A percentile compares a stretch with the other conserved stretches of the same genome.
These are phyloP conservation scores for Zygothrica quintamaculata DNA, from an alignment of 2,888 invertebrate genomes.

Conservation along the genomic window DNA sequence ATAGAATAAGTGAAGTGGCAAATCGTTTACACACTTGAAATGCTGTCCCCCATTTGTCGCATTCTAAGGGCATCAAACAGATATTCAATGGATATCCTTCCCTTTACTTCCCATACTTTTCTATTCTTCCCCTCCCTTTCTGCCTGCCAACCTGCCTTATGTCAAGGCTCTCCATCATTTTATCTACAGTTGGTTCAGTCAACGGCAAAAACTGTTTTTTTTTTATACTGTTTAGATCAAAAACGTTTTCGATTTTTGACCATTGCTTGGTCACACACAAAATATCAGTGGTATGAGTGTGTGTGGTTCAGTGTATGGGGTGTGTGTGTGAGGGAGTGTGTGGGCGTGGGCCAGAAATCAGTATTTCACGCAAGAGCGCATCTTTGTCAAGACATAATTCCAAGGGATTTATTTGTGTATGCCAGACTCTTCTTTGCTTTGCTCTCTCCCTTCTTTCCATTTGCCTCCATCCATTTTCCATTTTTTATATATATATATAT, in stretches of 20 bases:
- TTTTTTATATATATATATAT: conserved; percentile 14
- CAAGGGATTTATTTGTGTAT: conserved; percentile 79
- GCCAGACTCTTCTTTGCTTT: conserved; percentile 41
- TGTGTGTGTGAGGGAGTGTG: background rate
- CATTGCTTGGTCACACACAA: conserved; percentile 66
- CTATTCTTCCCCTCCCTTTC: background rate
- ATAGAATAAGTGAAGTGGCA: conserved; percentile 82
- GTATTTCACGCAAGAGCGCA: conserved; percentile 79
- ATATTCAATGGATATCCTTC: conserved; percentile 16
- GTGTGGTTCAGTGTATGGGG: background rate
- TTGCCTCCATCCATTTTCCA: no score
- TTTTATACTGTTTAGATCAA: conserved; percentile 57
- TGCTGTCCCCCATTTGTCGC: conserved; percentile 73
- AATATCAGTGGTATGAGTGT: conserved; percentile 27
- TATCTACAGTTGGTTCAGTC: conserved; percentile 45
- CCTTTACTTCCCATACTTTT: no score
- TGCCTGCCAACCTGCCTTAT: no score
- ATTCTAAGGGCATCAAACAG: conserved; percentile 59
- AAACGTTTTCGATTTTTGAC: conserved; percentile 75
- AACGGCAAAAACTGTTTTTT: conserved; percentile 64
- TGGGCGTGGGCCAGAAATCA: conserved; percentile 64
- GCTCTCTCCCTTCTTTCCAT: conserved; percentile 25
- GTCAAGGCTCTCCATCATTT: no score
- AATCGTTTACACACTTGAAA: conserved; percentile 83
- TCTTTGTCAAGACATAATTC: conserved; percentile 81